A percentile compares a stretch with the other conserved stretches of the same genome.
Evolutionary conservation across 2,888 invertebrate species (phyloP).

Genomic region (Hypercompe scribonia): DNA sequence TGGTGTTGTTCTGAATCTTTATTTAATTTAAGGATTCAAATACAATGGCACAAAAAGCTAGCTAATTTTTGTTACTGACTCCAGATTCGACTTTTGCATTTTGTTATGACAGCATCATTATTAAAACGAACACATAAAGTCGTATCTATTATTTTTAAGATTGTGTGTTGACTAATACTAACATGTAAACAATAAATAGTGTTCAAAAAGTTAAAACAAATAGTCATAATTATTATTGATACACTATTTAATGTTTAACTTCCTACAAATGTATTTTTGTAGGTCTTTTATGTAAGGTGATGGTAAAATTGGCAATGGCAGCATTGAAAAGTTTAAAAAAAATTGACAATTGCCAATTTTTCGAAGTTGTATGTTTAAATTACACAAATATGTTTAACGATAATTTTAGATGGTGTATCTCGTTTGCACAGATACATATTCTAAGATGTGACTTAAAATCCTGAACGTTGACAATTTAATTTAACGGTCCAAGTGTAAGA

Average conservation of each 20-base stretch:
- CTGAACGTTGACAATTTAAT: slow-evolving; percentile 20
- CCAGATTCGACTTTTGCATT: slow-evolving; percentile 29
- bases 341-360: slow-evolving; percentile 58
- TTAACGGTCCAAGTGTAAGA: background rate
- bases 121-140: slow-evolving; percentile 46
- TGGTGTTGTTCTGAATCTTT: slow-evolving; percentile 36
- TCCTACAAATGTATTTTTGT: slow-evolving; percentile 59
- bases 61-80: slow-evolving; percentile 48
- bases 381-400: slow-evolving; percentile 68
- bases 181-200: slow-evolving; percentile 55
- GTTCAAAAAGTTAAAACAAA: slow-evolving; percentile 20
- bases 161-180: slow-evolving; percentile 76
- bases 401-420: slow-evolving; percentile 60
- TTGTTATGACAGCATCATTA: slow-evolving; percentile 1
- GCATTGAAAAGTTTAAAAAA: background rate
- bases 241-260: slow-evolving; percentile 46
- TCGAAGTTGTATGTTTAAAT: slow-evolving; percentile 68
- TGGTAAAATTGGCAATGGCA: slow-evolving; percentile 66
- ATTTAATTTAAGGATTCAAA: slow-evolving; percentile 33
- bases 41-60: slow-evolving; percentile 45
- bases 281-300: slow-evolving; percentile 70
- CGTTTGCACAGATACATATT: slow-evolving; percentile 35
- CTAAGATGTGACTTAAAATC: slow-evolving; percentile 49
- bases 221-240: background rate
- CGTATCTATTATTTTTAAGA: slow-evolving; percentile 60